Percentiles rank a stretch among this genome's conserved stretches.
Conservation (phyloP, 2,797 vertebrate species). For the Oreochromis grahami region DNA sequence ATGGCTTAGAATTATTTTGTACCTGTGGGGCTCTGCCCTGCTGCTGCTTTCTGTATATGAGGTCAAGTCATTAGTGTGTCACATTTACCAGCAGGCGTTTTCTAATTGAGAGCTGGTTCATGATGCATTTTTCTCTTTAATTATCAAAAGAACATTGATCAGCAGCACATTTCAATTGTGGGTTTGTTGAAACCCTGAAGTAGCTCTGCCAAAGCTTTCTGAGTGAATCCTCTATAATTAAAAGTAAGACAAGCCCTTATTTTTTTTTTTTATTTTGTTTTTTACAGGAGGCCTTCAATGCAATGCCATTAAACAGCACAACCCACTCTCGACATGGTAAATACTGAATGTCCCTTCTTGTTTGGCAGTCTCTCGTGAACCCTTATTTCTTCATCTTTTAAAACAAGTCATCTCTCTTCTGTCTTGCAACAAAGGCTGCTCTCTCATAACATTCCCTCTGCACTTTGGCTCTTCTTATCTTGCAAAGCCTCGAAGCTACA, state of each 20-base stretch:
- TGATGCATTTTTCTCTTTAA: not conserved
- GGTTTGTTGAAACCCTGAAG: not conserved
- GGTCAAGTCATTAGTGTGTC: not conserved
- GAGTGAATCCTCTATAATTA: slow-evolving; percentile 33
- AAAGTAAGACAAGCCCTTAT: not conserved
- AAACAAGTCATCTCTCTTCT: not conserved
- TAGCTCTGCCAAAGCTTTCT: not conserved
- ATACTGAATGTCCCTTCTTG: slow-evolving; percentile 20
- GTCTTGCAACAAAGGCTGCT: not conserved
- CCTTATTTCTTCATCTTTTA: not conserved
- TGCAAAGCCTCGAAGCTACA: not conserved
- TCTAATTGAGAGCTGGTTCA: not conserved
- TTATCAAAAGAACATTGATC: not conserved
- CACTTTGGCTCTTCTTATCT: not conserved
- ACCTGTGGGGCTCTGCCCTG: not conserved
- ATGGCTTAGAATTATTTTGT: not conserved
- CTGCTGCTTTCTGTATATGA: not conserved
- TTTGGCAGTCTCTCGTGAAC: not conserved
- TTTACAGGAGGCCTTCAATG: slow-evolving; percentile 6
- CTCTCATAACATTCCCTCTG: not conserved
- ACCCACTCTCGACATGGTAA: slow-evolving; percentile 3
- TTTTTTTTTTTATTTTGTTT: not conserved
- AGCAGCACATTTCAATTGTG: not conserved
- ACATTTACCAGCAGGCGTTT: not conserved
- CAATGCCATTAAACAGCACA: slow-evolving; percentile 2